These are phyloP conservation scores for Hipposideros larvatus DNA, from an alignment of 2,797 vertebrate genomes.

Conservation along the genomic window DNA sequence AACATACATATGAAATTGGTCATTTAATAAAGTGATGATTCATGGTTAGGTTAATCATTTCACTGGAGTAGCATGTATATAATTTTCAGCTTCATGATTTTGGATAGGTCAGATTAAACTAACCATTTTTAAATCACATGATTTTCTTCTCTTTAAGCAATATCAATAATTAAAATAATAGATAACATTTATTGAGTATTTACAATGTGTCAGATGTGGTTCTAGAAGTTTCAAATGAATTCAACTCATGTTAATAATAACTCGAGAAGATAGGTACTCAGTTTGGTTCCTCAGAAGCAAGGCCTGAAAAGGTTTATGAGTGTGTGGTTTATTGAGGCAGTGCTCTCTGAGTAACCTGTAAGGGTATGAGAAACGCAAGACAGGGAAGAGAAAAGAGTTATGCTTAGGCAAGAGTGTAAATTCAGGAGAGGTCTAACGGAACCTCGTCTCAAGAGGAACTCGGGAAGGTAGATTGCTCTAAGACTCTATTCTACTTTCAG, in stretches of 20 bases:
- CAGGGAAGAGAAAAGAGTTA: not conserved
- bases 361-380: not conserved
- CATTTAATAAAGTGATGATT: constrained; percentile 42
- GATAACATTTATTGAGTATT: not conserved
- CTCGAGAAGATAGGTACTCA: not conserved
- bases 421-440: not conserved
- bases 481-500: not conserved
- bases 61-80: not conserved
- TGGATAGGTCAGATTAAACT: not conserved
- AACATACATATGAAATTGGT: not conserved
- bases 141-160: not conserved
- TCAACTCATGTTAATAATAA: not conserved
- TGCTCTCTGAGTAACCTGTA: not conserved
- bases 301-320: not conserved
- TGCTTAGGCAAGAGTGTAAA: not conserved
- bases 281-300: not conserved
- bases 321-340: not conserved
- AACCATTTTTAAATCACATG: not conserved
- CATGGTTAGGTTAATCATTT: not conserved
- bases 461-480: not conserved
- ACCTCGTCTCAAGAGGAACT: not conserved
- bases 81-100: not conserved
- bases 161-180: constrained; percentile 6
- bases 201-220: not conserved
- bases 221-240: constrained; percentile 9